These are phyloP conservation scores for Ormyrus thymus DNA, from an alignment of 2,888 invertebrate genomes.

Conservation along the genomic window DNA sequence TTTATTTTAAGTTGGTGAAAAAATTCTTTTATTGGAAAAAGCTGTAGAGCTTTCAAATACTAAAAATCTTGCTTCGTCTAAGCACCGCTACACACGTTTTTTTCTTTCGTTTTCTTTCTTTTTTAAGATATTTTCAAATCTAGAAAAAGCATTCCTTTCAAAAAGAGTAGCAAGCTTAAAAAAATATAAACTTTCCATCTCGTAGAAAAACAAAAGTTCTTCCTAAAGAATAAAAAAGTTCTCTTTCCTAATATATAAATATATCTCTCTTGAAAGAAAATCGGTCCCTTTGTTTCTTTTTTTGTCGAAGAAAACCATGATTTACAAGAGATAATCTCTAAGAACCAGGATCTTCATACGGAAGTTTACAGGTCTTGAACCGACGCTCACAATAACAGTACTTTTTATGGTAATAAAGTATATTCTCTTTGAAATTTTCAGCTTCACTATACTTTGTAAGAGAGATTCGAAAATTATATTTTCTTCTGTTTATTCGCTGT, in stretches of 20 bases:
- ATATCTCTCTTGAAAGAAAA: conserved; percentile 39
- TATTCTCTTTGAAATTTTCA: conserved; percentile 33
- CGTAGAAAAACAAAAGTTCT: conserved; percentile 18
- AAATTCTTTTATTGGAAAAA: conserved; percentile 27
- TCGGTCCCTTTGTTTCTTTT: conserved; percentile 41
- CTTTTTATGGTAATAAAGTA: conserved; percentile 48
- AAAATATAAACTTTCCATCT: conserved; percentile 41
- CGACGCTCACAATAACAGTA: conserved; percentile 33
- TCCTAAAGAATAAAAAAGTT: conserved; percentile 30
- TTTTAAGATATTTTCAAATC: conserved; percentile 19
- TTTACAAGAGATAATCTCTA: conserved; percentile 21
- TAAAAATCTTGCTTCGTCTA: conserved; percentile 24
- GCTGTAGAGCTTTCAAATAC: conserved; percentile 14
- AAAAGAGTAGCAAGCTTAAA: conserved; percentile 43
- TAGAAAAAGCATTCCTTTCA: conserved; percentile 18
- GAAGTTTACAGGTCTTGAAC: conserved; percentile 44
- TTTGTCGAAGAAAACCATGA: conserved; percentile 34
- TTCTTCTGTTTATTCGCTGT: conserved; percentile 36
- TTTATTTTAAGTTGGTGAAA: conserved; percentile 2
- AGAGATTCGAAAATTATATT: conserved; percentile 54
- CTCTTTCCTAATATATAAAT: conserved; percentile 29
- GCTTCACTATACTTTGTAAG: conserved; percentile 44
- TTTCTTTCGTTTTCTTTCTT: conserved; percentile 26
- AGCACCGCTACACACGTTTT: background rate
- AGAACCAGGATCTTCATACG: conserved; percentile 30